Percentiles rank a stretch among this genome's conserved stretches.
These are phyloP conservation scores for Hormaphis cornu DNA, from an alignment of 1,140 invertebrate species.

Conservation along the genomic window DNA sequence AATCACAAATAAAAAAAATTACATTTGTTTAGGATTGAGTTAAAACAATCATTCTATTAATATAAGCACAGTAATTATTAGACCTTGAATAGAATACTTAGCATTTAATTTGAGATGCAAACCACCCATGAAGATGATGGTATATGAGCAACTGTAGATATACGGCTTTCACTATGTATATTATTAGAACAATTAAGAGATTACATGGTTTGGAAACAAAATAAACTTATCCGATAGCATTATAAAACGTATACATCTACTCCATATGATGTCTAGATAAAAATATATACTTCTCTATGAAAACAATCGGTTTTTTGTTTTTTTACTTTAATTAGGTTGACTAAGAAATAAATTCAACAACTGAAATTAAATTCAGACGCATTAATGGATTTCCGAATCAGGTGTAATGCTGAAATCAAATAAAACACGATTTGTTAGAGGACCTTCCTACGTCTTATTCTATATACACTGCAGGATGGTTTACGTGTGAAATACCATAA, in stretches of 20 bases:
- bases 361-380: background rate
- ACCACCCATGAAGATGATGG: background rate
- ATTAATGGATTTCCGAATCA: background rate
- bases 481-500: background rate
- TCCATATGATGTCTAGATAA: too few species aligned
- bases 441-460: background rate
- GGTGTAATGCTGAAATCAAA: background rate
- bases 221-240: background rate
- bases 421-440: background rate
- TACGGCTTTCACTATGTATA: background rate
- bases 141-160: background rate
- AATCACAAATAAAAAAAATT: too few species aligned
- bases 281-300: background rate
- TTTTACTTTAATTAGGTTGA: background rate
- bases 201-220: constrained; percentile 9
- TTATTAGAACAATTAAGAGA: constrained; percentile 7
- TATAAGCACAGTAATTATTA: too few species aligned
- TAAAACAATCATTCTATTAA: too few species aligned
- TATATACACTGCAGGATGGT: background rate
- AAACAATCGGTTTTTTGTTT: background rate
- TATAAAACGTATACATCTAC: too few species aligned
- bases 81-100: too few species aligned
- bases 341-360: background rate
- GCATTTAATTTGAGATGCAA: background rate
- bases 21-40: too few species aligned